phyloP scores from a whole-genome alignment of 2,888 invertebrate species.

The Cerastoderma edule region DNA sequence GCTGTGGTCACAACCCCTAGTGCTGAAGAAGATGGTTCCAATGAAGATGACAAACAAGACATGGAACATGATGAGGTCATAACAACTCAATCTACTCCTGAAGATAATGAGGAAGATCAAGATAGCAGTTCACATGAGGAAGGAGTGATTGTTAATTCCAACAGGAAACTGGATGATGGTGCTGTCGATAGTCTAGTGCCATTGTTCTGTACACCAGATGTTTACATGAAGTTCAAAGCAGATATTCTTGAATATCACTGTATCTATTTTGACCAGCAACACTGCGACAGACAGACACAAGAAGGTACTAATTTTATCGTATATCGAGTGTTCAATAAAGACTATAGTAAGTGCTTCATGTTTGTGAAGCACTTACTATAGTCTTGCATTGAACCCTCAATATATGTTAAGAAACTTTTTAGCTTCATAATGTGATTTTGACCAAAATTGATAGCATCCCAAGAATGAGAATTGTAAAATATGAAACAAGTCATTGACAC shows the following conservation, averaged over 20 bases:
- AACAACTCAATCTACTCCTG: slow-evolving; percentile 7
- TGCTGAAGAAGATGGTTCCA: not conserved
- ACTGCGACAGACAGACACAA: slow-evolving; percentile 69
- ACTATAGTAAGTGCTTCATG: too few species aligned
- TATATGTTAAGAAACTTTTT: too few species aligned
- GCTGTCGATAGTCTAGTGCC: slow-evolving; percentile 38
- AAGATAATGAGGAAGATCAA: slow-evolving; percentile 1
- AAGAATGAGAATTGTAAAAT: too few species aligned
- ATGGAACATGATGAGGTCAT: slow-evolving; percentile 3
- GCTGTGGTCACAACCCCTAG: not conserved
- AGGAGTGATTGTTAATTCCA: not conserved
- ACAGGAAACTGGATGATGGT: slow-evolving; percentile 14
- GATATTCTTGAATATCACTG: slow-evolving; percentile 77
- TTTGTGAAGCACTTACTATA: too few species aligned
- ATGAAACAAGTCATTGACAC: too few species aligned
- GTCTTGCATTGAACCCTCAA: too few species aligned
- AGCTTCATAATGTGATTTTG: too few species aligned
- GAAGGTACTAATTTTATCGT: slow-evolving; percentile 64
- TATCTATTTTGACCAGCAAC: slow-evolving; percentile 72
- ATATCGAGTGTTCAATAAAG: too few species aligned
- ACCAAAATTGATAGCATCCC: too few species aligned
- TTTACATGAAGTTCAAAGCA: slow-evolving; percentile 75
- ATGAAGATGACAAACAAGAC: not conserved
- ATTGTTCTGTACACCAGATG: slow-evolving; percentile 68
- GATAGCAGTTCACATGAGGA: slow-evolving; percentile 2